Evolutionary conservation across 2,797 vertebrate species (phyloP).

Genomic region (Naso thynnoides): DNA sequence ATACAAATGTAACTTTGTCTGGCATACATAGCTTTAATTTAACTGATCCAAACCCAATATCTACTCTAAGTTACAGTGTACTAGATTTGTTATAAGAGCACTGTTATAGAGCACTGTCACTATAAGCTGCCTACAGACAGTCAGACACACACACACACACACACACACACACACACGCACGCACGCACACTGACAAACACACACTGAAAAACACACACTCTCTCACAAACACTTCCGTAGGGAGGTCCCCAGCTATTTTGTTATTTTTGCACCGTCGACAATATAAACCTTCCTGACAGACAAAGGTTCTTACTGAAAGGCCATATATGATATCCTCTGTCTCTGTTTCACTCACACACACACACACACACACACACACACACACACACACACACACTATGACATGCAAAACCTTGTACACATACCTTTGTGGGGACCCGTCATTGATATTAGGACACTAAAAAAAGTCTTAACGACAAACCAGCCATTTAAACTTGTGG

Average conservation of each 20-base stretch:
- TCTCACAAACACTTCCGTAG: conserved; percentile 53
- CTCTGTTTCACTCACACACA: conserved; percentile 57
- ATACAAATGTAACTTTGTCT: too few relatives aligned
- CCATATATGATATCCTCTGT: conserved; percentile 70
- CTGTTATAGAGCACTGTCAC: background rate
- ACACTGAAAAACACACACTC: conserved; percentile 16
- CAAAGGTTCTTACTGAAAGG: conserved; percentile 75
- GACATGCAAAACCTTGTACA: too few relatives aligned
- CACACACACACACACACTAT: background rate
- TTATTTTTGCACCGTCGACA: conserved; percentile 65
- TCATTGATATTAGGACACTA: too few relatives aligned
- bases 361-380: background rate
- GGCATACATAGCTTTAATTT: too few relatives aligned
- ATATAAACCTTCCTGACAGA: conserved; percentile 65
- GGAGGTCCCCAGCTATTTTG: conserved; percentile 69
- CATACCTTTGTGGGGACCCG: background rate
- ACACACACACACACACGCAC: conserved; percentile 9
- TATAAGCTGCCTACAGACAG: conserved; percentile 3
- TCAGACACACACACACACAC: conserved; percentile 13
- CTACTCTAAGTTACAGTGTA: background rate
- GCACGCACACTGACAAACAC: conserved; percentile 17
- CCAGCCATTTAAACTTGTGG: too few relatives aligned
- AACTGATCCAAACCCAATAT: background rate
- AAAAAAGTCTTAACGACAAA: too few relatives aligned
- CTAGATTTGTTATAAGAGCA: too few relatives aligned